Conservation (phyloP, 2,797 vertebrate species). For the Acridotheres tristis region DNA sequence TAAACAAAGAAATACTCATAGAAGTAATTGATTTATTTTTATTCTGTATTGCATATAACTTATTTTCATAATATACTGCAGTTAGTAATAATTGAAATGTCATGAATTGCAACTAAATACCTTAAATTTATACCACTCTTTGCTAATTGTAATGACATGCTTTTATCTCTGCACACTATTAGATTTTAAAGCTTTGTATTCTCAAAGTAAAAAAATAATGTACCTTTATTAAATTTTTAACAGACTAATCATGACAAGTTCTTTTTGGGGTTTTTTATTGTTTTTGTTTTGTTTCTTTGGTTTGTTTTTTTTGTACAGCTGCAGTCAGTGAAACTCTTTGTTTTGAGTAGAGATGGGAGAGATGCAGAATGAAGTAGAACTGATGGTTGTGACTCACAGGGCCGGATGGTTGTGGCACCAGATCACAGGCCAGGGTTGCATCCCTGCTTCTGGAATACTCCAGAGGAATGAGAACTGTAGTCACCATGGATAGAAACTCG, state of each 20-base stretch:
- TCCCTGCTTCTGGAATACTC: not conserved
- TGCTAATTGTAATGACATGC: not conserved
- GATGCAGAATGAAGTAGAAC: not conserved
- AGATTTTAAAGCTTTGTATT: constrained; percentile 18
- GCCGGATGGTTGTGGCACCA: fast-evolving
- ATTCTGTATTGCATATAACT: not conserved
- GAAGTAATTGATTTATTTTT: constrained; percentile 15
- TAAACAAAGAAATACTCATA: not conserved
- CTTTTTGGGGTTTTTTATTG: not conserved
- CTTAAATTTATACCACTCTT: not conserved
- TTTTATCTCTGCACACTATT: not conserved
- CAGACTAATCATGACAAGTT: not conserved
- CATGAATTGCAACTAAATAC: constrained; percentile 8
- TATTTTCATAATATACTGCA: not conserved
- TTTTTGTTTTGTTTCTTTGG: not conserved
- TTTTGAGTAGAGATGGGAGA: not conserved
- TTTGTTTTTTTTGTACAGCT: not conserved
- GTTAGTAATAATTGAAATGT: constrained; percentile 22
- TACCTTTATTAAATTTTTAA: not conserved
- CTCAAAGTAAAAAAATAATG: not conserved
- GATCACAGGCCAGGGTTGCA: not conserved
- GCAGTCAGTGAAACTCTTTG: not conserved
- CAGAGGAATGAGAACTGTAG: not conserved
- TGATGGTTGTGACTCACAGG: not conserved
- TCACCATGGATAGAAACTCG: not conserved